Evolutionary conservation across 2,113 vertebrate species (phyloP), one percentile per base, ranked within the genome.

Genomic region (Ancistrus triradiatus): DNA sequence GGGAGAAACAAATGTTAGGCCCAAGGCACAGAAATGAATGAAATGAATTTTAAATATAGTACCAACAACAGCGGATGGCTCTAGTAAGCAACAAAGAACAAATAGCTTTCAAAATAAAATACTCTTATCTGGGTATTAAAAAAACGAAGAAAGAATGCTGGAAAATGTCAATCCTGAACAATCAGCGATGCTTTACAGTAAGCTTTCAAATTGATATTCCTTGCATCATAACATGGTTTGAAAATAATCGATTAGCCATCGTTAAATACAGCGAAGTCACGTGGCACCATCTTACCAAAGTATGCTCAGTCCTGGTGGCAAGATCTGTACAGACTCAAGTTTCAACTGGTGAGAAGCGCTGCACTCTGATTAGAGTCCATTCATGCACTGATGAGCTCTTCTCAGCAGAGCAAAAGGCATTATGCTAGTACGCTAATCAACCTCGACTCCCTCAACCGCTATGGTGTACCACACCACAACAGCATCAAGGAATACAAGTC

Each of bases 271-370:
- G 19, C 4, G 13, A 43, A 15, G 38, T 18, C 40, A 55, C 14
- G 35, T 38, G 50, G 49, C 58, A 61, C 58, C 21, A 47, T 18
- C 18, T 38, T 31, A 47, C 58, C 19, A n/a, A 55, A 28, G n/a
- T 38, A 28, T 13, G 9, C 21, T 15, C n/a, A 15, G 43, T 19
- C 4, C 46, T 28, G 19, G 42, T 33, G 11, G 25, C 25, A 47
- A 19, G n/a, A 33, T 44, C 14, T 21, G 5, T 38, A 56, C 35
- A 25, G 18, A 15, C 17, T 2, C 33, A 17, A 27, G 18, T 33
- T 53, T 10, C 3, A 35, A 53, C 9, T 31, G 22, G 25, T 19
- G 11, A 22, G 2, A 14, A 3, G 38, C 52, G 6, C 8, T 31
- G 4, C 51, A 31, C n/a, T n/a, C 27, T 10, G 17, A 18, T 48